These are phyloP conservation scores for Phymanthus crucifer DNA, from an alignment of 92 coral and sea anemone species.

Conservation along the genomic window DNA sequence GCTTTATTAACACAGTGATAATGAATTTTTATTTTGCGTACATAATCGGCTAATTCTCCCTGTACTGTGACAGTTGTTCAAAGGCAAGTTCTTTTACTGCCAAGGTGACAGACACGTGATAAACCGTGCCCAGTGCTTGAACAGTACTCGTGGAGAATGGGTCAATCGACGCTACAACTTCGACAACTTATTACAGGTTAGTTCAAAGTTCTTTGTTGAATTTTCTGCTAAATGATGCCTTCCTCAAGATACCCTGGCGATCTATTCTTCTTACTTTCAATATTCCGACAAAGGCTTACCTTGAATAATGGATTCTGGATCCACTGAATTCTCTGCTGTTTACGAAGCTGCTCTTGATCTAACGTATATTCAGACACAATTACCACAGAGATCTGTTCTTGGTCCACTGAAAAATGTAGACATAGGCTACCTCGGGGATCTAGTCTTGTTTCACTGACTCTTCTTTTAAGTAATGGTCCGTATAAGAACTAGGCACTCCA, in stretches of 20 bases:
- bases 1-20: too few relatives aligned
- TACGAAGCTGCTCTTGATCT: too few relatives aligned
- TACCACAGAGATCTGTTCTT: not conserved
- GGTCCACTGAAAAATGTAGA: too few relatives aligned
- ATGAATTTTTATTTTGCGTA: not conserved
- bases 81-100: slow-evolving; percentile 80
- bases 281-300: too few relatives aligned
- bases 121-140: slow-evolving; percentile 58
- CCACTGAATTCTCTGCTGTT: not conserved
- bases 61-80: slow-evolving; percentile 67
- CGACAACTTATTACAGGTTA: slow-evolving; percentile 84
- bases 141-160: slow-evolving; percentile 67
- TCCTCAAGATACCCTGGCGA: too few relatives aligned
- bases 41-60: not conserved
- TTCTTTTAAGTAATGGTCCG: too few relatives aligned
- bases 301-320: too few relatives aligned
- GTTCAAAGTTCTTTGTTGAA: not conserved
- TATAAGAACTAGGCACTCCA: too few relatives aligned
- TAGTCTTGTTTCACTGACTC: not conserved
- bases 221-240: too few relatives aligned
- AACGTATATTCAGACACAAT: too few relatives aligned
- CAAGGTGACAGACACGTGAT: slow-evolving; percentile 69
- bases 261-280: too few relatives aligned
- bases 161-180: slow-evolving; percentile 87
- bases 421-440: too few relatives aligned